Conservation (phyloP, 2,113 vertebrate genomes). For the Acrocephalus kingi region DNA sequence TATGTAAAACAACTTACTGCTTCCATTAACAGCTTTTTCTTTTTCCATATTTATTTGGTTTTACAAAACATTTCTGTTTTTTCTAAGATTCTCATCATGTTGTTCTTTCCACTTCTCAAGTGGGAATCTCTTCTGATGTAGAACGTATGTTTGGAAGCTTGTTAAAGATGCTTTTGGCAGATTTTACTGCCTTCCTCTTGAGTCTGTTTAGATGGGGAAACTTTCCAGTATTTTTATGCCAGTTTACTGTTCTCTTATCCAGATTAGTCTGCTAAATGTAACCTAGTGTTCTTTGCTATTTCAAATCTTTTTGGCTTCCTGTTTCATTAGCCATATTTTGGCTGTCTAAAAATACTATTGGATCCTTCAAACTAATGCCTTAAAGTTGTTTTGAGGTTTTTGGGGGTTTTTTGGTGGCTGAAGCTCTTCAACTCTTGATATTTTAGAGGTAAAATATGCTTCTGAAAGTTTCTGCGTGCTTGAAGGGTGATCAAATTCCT, state of each 20-base stretch:
- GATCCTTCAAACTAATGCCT: not conserved
- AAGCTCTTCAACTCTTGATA: not conserved
- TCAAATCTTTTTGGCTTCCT: not conserved
- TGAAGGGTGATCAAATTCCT: not conserved
- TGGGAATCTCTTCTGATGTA: conserved; percentile 51
- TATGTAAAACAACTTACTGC: not conserved
- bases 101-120: conserved; percentile 22
- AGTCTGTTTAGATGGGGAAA: conserved; percentile 17
- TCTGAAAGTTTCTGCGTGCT: not conserved
- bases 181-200: not conserved
- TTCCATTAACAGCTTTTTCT: conserved; percentile 15
- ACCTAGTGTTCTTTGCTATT: conserved; percentile 11
- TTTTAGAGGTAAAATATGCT: not conserved
- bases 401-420: not conserved
- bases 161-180: conserved; percentile 30
- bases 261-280: conserved; percentile 16
- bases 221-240: conserved; percentile 2
- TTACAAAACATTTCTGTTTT: conserved; percentile 14
- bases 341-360: not conserved
- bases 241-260: not conserved
- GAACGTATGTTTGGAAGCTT: conserved; percentile 58
- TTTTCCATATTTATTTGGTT: conserved; percentile 49
- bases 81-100: conserved; percentile 1
- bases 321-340: not conserved
- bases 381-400: not conserved